Percentiles rank a stretch among this genome's conserved stretches.
Conservation (phyloP, 2,113 vertebrate species). For the Cranoglanis bouderius region DNA sequence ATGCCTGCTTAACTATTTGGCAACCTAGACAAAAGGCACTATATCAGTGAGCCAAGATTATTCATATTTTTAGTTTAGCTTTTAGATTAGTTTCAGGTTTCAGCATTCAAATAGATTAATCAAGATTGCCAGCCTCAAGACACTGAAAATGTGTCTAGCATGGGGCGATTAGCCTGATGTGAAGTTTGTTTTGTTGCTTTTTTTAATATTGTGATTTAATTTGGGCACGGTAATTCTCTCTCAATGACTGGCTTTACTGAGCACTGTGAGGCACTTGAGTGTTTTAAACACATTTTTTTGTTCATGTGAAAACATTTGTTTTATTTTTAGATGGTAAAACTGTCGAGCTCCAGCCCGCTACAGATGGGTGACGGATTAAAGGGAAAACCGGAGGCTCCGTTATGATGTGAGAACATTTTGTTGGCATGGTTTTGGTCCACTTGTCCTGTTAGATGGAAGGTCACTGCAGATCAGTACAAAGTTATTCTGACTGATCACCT, state of each 20-base stretch:
- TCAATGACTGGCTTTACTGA: not conserved
- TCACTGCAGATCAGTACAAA: not conserved
- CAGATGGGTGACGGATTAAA: not conserved
- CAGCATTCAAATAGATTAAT: not conserved
- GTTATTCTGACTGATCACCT: not conserved
- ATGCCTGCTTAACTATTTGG: not conserved
- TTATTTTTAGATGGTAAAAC: not conserved
- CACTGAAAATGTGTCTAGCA: not conserved
- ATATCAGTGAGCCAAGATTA: not conserved
- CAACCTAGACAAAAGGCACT: not conserved
- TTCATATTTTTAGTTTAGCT: not conserved
- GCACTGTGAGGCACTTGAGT: not conserved
- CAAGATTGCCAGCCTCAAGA: not conserved
- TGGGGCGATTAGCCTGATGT: not conserved
- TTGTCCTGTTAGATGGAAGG: not conserved
- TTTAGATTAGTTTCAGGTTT: not conserved
- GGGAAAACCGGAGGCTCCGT: not conserved
- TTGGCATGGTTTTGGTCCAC: not conserved
- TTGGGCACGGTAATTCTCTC: not conserved
- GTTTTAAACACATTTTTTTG: not conserved
- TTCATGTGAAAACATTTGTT: not conserved
- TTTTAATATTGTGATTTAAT: conserved; percentile 9
- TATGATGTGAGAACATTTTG: not conserved
- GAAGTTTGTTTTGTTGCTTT: not conserved
- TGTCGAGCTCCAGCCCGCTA: not conserved